These are phyloP conservation scores for Abramis brama DNA, from an alignment of 2,113 vertebrate genomes.

Conservation along the genomic window DNA sequence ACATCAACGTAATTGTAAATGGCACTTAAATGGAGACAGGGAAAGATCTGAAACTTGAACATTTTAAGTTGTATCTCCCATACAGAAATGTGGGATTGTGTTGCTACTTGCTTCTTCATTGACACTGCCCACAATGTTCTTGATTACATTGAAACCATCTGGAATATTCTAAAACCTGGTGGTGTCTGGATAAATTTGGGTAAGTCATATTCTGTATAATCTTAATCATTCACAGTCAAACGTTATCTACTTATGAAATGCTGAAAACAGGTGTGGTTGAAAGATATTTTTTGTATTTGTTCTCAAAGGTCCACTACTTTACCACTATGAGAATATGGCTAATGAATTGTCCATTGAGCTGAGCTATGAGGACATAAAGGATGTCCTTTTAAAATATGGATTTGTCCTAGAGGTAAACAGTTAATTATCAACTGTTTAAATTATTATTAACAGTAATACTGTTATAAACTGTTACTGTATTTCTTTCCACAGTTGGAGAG, in stretches of 20 bases:
- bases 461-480: neutral
- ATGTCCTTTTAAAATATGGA: conserved; percentile 88
- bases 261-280: neutral
- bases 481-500: conserved; percentile 83
- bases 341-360: conserved; percentile 97
- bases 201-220: conserved; percentile 68
- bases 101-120: conserved; percentile 98
- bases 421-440: too few species aligned
- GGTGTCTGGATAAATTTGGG: conserved; percentile 99
- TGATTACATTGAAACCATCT: conserved; percentile 97
- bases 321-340: conserved; percentile 98
- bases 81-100: conserved; percentile 93
- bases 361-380: conserved; percentile 94
- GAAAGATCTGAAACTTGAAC: neutral
- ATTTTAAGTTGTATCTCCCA: neutral
- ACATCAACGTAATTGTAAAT: neutral
- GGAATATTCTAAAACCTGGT: conserved; percentile 98
- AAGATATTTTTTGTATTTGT: conserved; percentile 14
- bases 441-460: too few species aligned
- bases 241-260: neutral
- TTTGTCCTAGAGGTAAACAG: conserved; percentile 91
- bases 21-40: neutral
- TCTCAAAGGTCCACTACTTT: conserved; percentile 88
- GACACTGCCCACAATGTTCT: conserved; percentile 98
- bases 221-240: neutral